A percentile compares a stretch with the other conserved stretches of the same genome.
Conservation (phyloP, 2,888 invertebrate species). For the Aromia moschata region DNA sequence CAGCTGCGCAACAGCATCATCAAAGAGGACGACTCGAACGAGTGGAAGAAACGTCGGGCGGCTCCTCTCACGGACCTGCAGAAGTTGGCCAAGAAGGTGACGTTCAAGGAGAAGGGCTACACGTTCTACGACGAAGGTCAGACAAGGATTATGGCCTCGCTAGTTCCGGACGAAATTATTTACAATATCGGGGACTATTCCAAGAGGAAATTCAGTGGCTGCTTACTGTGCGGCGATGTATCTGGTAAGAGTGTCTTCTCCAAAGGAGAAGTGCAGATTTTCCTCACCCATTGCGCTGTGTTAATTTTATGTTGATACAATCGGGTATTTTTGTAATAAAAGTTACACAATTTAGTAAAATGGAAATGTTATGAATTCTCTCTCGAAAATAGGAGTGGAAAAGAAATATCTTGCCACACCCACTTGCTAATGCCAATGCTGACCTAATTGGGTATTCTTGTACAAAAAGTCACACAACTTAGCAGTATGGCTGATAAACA, state of each 20-base stretch:
- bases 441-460: too few species aligned
- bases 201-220: slow-evolving; percentile 67
- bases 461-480: too few species aligned
- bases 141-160: slow-evolving; percentile 69
- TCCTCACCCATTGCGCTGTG: too few species aligned
- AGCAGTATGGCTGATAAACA: too few species aligned
- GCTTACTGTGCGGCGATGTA: slow-evolving; percentile 71
- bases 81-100: background rate
- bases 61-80: background rate
- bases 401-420: too few species aligned
- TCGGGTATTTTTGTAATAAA: too few species aligned
- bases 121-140: slow-evolving; percentile 36
- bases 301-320: too few species aligned
- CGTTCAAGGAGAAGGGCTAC: background rate
- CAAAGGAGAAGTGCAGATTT: too few species aligned
- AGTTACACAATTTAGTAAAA: too few species aligned
- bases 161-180: slow-evolving; percentile 74
- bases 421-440: too few species aligned
- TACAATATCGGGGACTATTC: slow-evolving; percentile 66
- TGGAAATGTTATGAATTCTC: too few species aligned
- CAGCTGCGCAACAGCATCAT: slow-evolving; percentile 9
- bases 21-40: slow-evolving; percentile 14
- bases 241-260: slow-evolving; percentile 70
- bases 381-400: too few species aligned
- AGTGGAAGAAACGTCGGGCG: slow-evolving; percentile 17